Base-by-base conservation (phyloP, 2,888 invertebrate genomes). In the Synergus laeviventris region DNA sequence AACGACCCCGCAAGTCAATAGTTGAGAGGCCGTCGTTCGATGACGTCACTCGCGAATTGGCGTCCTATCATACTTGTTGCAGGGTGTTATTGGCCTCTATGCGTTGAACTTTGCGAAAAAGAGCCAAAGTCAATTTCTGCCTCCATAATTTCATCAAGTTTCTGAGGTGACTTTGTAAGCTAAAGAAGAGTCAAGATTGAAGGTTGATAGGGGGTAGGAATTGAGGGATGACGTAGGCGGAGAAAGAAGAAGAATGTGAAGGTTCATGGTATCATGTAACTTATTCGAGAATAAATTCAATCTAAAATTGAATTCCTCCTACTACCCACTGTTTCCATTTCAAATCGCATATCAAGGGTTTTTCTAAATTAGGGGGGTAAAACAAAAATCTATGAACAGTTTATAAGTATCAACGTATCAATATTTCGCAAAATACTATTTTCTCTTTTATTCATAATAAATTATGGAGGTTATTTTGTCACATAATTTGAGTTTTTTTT, bases 21-120 rank as follows among this genome's bases (percentile, higher is more conserved):
- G 79, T 78, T 80, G 80, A 82, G 84, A 83, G 82, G 85, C 84
- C 84, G 82, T 84, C 82, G 85, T 84, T 83, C 83, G 75, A 66
- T 85, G 84, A 85, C 85, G 85, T 85, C 85, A 85, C 78, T 60
- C 78, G 79, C 74, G 81, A 81, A 81, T 85, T 70, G 49, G 70
- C 70, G 49, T 81, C 79, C 81, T 81, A 81, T 79, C 84, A 82
- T 87, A 87, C 88, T 87, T 88, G 87, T 88, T 87, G 87, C 87
- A 83, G 86, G 81, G 82, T 79, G 81, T 76, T 70, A 70, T 70
- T 70, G 66, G 66, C 62, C 78, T 84, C 79, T 82, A 79, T 77
- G 77, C 74, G 76, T 78, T 77, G 76, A 66, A 36, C 64, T 49
- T 36, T 70, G 31, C 12, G 54, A 74, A 74, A 74, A 59, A 45